Evolutionary conservation across 2,797 vertebrate genomes (phyloP), one percentile per base, ranked within the genome.

Genomic region (Intellagama lesueurii): DNA sequence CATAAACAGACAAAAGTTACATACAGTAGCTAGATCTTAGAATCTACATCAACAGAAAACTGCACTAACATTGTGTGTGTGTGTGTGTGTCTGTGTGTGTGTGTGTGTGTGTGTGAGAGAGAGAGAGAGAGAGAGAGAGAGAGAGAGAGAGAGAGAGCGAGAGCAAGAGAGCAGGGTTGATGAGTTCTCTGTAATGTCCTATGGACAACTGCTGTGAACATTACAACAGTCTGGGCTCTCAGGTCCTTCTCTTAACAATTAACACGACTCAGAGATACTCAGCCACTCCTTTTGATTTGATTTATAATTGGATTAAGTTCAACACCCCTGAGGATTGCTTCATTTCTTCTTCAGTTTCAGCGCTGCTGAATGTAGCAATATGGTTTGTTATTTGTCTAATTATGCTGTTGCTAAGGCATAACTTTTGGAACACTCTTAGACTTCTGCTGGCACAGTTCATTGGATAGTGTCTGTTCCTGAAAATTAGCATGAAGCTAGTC

Each of bases 361-460:
- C 14, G 89, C 72, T 88, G 76, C 32, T 66, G 2, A 93, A 90
- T 12, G 70, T 87, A 76, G 80, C 47, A 90, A 69, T 81, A 87
- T 32, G 60, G 28, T 75, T 66, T 88, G 16, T 69, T 85, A 64
- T 70, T 92, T 70, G 3, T 81, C 88, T 22, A 79, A 75, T 80
- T 77, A 83, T 7, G 73, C 24, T 89, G 85, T 47, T 93, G 7
- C 16, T 80, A 90, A 91, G 91, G 90, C 84, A 70, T 11, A 11
- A 89, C 66, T 86, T 89, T 70, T 40, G 81, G 72, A 82, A 82
- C 26, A 91, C 87, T 68, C 91, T 89, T 78, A 89, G 84, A 86
- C 44, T 32, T 90, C 90, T 68, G 72, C 17, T 30, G 30, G 47
- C 80, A n/a, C 88, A 85, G 90, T 7, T 1, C 14, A 82, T 78